Conservation (phyloP, 2,113 vertebrate species). For the Emydura subglobosa region DNA sequence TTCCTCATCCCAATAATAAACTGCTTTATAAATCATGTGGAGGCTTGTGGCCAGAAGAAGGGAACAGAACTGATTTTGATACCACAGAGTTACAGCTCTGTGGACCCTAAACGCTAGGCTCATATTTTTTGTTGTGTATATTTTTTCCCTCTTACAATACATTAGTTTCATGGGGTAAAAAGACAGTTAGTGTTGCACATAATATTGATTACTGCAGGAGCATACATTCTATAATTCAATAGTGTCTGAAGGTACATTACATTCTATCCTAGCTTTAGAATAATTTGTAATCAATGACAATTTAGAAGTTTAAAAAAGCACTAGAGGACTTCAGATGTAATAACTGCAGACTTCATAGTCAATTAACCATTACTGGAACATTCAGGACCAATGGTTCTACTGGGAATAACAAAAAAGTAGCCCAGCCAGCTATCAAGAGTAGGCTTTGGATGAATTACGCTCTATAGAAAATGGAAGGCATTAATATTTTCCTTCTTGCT, state of each 20-base stretch:
- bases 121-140: not conserved
- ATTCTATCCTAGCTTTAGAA: not conserved
- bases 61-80: not conserved
- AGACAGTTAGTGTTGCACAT: not conserved
- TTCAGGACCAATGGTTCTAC: not conserved
- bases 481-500: not conserved
- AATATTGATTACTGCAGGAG: not conserved
- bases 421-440: not conserved
- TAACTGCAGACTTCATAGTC: not conserved
- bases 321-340: not conserved
- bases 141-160: not conserved
- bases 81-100: not conserved
- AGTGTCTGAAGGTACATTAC: not conserved
- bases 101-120: accelerated
- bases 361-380: not conserved
- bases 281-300: not conserved
- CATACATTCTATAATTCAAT: not conserved
- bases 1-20: not conserved
- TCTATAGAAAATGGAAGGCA: not conserved
- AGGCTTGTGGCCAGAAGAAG: not conserved
- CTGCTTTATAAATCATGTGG: conserved; percentile 11
- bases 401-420: not conserved
- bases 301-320: not conserved
- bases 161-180: not conserved
- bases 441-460: not conserved